Percentiles rank a stretch among this genome's conserved stretches.
These are phyloP conservation scores for Dryadula phaetusa DNA, from an alignment of 2,888 invertebrate species.

Conservation along the genomic window DNA sequence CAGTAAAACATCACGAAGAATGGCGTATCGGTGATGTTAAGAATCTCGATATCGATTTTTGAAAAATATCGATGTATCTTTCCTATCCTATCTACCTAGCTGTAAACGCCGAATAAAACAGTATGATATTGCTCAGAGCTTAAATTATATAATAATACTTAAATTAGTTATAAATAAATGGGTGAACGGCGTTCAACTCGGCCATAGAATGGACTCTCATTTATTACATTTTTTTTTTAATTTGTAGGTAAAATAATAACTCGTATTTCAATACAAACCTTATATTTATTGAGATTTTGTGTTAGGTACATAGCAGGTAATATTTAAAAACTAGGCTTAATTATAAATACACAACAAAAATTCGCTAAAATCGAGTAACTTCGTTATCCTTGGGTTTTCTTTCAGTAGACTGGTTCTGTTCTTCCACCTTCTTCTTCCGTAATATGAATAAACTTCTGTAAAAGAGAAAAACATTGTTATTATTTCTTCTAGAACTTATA, in stretches of 20 bases:
- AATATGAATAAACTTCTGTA: constrained; percentile 66
- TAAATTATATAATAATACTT: too few relatives aligned
- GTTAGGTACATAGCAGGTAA: constrained; percentile 56
- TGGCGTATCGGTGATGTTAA: too few relatives aligned
- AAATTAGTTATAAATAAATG: too few relatives aligned
- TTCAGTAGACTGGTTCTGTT: constrained; percentile 48
- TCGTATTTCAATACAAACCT: constrained; percentile 62
- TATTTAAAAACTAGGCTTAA: constrained; percentile 46
- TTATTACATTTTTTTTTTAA: not conserved
- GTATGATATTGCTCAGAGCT: too few relatives aligned
- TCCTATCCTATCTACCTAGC: too few relatives aligned
- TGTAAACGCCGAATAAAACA: too few relatives aligned
- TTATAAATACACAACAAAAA: constrained; percentile 54
- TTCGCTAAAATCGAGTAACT: constrained; percentile 72
- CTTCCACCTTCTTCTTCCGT: constrained; percentile 59
- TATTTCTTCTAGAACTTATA: too few relatives aligned
- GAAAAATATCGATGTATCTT: too few relatives aligned
- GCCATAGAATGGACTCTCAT: too few relatives aligned
- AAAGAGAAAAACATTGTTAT: constrained; percentile 42
- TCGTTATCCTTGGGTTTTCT: constrained; percentile 67
- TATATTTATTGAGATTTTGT: constrained; percentile 79
- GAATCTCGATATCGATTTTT: too few relatives aligned
- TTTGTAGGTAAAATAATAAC: constrained; percentile 29
- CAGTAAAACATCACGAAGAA: too few relatives aligned
- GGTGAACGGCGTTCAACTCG: not conserved